phyloP scores from a whole-genome alignment of 1,140 invertebrate species.

The Archegozetes longisetosus region DNA sequence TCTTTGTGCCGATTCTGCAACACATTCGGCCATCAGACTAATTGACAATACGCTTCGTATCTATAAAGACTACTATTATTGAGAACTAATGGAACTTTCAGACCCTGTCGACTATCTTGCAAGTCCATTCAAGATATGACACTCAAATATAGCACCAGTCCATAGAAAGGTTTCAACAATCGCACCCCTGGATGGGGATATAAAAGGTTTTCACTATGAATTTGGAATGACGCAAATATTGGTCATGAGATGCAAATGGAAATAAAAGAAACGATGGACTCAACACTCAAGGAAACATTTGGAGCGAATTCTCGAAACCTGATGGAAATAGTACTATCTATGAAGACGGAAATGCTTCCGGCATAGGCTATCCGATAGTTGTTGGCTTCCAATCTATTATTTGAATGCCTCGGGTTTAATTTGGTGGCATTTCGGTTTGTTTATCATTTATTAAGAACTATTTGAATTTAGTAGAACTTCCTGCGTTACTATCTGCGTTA shows the following conservation, averaged over 20 bases:
- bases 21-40: neutral
- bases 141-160: neutral
- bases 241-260: neutral
- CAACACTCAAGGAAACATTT: neutral
- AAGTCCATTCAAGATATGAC: neutral
- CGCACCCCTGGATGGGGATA: neutral
- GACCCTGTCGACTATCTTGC: neutral
- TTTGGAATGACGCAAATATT: neutral
- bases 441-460: too few relatives aligned
- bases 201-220: neutral
- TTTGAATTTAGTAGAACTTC: too few relatives aligned
- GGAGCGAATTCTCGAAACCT: neutral
- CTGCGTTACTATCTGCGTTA: too few relatives aligned
- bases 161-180: neutral
- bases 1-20: neutral
- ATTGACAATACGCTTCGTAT: neutral
- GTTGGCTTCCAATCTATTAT: neutral
- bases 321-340: neutral
- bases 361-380: neutral
- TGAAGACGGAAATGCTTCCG: neutral
- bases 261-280: too few relatives aligned
- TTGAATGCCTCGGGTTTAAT: too few relatives aligned
- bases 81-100: neutral
- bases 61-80: neutral
- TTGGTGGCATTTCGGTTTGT: too few relatives aligned